Conservation (phyloP, 2,797 vertebrate species). For the Periparus ater region DNA sequence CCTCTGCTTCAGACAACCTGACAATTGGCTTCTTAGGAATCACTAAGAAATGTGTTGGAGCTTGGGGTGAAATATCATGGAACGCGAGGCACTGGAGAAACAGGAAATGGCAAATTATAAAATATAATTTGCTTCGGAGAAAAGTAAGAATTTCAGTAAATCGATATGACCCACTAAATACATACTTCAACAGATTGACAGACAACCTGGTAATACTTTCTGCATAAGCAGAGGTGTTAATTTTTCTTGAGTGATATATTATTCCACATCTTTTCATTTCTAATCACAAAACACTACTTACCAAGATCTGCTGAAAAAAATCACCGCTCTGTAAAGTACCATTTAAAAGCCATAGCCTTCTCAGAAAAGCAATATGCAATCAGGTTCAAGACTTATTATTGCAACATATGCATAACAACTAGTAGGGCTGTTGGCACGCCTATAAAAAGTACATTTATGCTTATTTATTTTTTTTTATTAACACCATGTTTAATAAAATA, state of each 20-base stretch:
- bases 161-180: neutral
- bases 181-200: neutral
- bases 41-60: constrained; percentile 93
- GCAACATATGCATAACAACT: neutral
- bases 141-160: neutral
- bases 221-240: neutral
- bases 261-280: neutral
- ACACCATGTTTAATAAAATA: neutral
- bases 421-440: neutral
- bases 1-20: constrained; percentile 87
- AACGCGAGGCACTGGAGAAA: constrained; percentile 90
- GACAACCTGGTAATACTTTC: neutral
- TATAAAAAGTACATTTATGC: neutral
- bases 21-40: constrained; percentile 91
- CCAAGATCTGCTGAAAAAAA: neutral
- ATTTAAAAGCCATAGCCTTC: neutral
- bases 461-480: neutral
- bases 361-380: neutral
- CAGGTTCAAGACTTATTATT: neutral
- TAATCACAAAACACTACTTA: neutral
- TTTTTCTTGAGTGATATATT: neutral
- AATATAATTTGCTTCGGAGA: neutral
- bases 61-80: constrained; percentile 91
- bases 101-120: neutral
- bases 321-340: neutral